Percentiles rank a stretch among this genome's conserved stretches.
Conservation (phyloP, 2,797 vertebrate species). For the Sciurus vulgaris region DNA sequence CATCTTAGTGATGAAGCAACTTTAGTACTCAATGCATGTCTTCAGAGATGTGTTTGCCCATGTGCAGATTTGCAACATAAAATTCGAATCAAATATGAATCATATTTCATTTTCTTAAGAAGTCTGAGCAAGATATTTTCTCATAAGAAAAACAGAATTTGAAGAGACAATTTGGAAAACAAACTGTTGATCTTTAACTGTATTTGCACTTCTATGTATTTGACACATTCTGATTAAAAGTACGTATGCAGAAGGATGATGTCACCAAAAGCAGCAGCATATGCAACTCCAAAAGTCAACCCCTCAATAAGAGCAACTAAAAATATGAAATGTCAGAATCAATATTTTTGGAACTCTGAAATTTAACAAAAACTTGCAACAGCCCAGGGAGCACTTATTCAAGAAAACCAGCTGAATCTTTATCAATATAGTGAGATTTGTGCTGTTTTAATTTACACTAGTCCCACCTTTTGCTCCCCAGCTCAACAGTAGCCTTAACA, state of each 20-base stretch:
- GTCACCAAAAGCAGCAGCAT: neutral
- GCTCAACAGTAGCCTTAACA: constrained; percentile 12
- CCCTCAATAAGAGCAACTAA: neutral
- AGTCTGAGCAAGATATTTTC: constrained; percentile 34
- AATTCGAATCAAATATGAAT: neutral
- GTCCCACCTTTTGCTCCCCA: neutral
- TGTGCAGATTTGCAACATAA: neutral
- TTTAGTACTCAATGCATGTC: neutral
- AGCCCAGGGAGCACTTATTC: neutral
- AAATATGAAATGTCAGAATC: neutral
- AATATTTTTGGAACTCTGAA: constrained; percentile 52
- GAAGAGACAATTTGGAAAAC: constrained; percentile 25
- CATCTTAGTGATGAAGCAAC: neutral
- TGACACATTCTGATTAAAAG: constrained; percentile 22
- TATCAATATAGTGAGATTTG: neutral
- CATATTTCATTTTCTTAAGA: constrained; percentile 43
- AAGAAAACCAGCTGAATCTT: constrained; percentile 50
- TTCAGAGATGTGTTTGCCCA: neutral
- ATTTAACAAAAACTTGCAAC: constrained; percentile 56
- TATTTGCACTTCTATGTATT: constrained; percentile 23
- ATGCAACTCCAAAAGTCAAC: constrained; percentile 2
- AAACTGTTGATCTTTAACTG: constrained; percentile 4
- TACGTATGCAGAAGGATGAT: neutral
- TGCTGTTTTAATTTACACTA: constrained; percentile 15
- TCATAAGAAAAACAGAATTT: constrained; percentile 31